These are phyloP conservation scores for Cyanoderma ruficeps DNA, from an alignment of 2,113 vertebrate genomes.

Conservation along the genomic window DNA sequence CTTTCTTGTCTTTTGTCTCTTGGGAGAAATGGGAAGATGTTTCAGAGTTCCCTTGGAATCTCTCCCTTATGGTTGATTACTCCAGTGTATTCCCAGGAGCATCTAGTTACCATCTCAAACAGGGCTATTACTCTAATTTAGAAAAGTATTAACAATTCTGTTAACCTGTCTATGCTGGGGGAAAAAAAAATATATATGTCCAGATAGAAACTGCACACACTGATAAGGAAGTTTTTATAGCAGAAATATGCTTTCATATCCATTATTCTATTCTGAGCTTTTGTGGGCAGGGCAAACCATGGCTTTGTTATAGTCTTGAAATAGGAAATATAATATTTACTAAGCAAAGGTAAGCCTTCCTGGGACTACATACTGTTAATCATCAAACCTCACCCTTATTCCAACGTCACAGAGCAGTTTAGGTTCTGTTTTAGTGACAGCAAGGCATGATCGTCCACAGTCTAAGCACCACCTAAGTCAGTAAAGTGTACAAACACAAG, in stretches of 20 bases:
- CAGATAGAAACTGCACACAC: neutral
- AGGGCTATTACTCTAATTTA: neutral
- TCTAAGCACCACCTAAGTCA: neutral
- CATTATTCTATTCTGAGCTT: neutral
- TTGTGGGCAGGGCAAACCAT: neutral
- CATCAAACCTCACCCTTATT: neutral
- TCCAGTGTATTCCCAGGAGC: neutral
- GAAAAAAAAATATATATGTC: fast-evolving
- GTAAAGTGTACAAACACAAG: neutral
- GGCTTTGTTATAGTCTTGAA: neutral
- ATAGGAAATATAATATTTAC: slow-evolving; percentile 40
- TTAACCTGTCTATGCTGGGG: neutral
- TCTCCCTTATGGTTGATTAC: neutral
- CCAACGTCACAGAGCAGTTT: neutral
- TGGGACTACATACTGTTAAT: neutral
- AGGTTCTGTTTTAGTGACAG: neutral
- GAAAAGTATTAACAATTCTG: neutral
- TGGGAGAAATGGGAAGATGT: neutral
- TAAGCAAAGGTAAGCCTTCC: neutral
- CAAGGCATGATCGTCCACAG: fast-evolving
- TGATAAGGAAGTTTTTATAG: neutral
- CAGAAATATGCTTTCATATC: neutral
- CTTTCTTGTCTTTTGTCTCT: slow-evolving; percentile 34
- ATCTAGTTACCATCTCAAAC: neutral
- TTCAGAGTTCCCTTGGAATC: slow-evolving; percentile 13